Conservation (phyloP, 2,113 vertebrate genomes). For the Labeo rohita region DNA sequence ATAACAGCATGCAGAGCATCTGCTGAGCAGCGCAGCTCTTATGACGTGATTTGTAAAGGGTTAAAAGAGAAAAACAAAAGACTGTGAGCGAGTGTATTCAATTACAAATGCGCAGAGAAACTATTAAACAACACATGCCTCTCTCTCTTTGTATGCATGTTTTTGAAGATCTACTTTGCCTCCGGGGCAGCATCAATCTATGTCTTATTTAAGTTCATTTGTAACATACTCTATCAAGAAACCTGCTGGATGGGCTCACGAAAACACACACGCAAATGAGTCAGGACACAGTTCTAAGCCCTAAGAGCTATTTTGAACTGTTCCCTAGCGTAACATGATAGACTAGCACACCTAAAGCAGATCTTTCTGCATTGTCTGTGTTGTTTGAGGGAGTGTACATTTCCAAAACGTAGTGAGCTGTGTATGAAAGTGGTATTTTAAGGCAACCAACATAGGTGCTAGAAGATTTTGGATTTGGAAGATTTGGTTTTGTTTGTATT, state of each 20-base stretch:
- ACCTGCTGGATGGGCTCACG: neutral
- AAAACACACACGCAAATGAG: neutral
- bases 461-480: neutral
- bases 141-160: neutral
- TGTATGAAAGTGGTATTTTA: neutral
- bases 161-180: neutral
- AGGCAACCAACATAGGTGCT: neutral
- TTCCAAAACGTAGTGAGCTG: neutral
- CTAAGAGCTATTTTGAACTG: slow-evolving; percentile 2
- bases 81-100: slow-evolving; percentile 15
- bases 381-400: neutral
- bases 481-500: neutral
- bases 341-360: neutral
- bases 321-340: slow-evolving; percentile 8
- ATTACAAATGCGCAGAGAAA: slow-evolving; percentile 19
- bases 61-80: slow-evolving; percentile 42
- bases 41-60: slow-evolving; percentile 34
- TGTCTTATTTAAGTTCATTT: slow-evolving; percentile 13
- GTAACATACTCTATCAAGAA: neutral
- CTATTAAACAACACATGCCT: neutral
- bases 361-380: neutral
- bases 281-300: slow-evolving; percentile 18
- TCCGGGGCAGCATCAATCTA: slow-evolving; percentile 24
- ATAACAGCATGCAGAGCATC: neutral
- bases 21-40: slow-evolving; percentile 29